Percentiles rank a stretch among this genome's conserved stretches.
Evolutionary conservation across 2,113 vertebrate species (phyloP).

Genomic region (Anoura caudifer): DNA sequence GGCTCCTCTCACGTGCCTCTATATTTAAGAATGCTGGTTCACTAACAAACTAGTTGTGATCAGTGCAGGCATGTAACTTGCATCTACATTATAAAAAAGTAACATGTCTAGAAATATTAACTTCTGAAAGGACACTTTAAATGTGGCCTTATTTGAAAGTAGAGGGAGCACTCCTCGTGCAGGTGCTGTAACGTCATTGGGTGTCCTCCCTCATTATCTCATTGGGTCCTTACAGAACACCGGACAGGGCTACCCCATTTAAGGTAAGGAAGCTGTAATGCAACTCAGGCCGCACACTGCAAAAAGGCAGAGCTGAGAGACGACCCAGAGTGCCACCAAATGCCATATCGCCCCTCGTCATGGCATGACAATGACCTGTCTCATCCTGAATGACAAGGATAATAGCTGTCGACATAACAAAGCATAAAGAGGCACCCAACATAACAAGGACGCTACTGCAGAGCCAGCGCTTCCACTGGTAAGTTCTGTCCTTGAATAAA

Average conservation of each 20-base stretch:
- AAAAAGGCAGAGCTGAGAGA: background rate
- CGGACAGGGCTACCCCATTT: background rate
- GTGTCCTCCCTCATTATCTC: background rate
- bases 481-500: background rate
- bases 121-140: background rate
- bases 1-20: background rate
- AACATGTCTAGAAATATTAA: background rate
- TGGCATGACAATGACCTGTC: background rate
- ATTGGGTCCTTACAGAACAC: background rate
- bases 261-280: background rate
- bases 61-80: background rate
- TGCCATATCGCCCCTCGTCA: background rate
- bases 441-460: background rate
- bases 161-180: background rate
- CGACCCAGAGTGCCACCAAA: background rate
- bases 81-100: background rate
- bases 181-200: background rate
- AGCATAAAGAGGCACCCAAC: background rate
- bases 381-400: background rate
- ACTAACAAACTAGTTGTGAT: conserved; percentile 68
- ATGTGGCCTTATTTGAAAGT: background rate
- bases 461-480: background rate
- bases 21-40: conserved; percentile 34
- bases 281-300: background rate
- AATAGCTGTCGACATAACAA: background rate